A percentile compares a stretch with the other conserved stretches of the same genome.
Evolutionary conservation across 2,113 vertebrate genomes (phyloP).

Genomic region (Melanerpes formicivorus): DNA sequence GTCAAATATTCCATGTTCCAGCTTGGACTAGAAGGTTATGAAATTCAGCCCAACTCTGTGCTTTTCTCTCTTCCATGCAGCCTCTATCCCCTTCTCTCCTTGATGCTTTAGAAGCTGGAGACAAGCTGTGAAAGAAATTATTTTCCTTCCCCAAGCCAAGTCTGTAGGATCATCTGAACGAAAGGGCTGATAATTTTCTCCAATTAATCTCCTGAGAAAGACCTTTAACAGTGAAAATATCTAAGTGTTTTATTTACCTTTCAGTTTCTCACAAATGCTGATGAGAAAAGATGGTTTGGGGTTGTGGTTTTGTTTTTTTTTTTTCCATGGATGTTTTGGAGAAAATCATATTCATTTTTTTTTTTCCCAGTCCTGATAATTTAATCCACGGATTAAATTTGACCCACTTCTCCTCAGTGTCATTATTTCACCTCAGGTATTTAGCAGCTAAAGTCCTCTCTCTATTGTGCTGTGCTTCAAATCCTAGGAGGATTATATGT

Average conservation of each 20-base stretch:
- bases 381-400: slow-evolving; percentile 58
- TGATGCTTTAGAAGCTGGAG: neutral
- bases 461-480: slow-evolving; percentile 6
- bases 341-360: neutral
- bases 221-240: neutral
- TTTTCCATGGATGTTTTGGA: neutral
- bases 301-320: too few species aligned
- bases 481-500: slow-evolving; percentile 43
- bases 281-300: neutral
- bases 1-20: too few species aligned
- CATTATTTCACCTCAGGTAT: slow-evolving; percentile 35
- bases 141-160: neutral
- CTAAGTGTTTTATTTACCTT: neutral
- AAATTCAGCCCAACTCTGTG: fast-evolving
- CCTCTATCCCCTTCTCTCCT: too few species aligned
- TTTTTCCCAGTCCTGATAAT: neutral
- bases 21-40: neutral
- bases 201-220: neutral
- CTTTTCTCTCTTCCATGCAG: neutral
- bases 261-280: neutral
- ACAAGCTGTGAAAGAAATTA: neutral
- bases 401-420: slow-evolving; percentile 28
- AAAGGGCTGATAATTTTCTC: neutral
- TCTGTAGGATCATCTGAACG: neutral
- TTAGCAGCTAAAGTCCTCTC: slow-evolving; percentile 31